Base-by-base conservation (phyloP, 2,113 vertebrate species). In the Heterotilapia buettikoferi region DNA sequence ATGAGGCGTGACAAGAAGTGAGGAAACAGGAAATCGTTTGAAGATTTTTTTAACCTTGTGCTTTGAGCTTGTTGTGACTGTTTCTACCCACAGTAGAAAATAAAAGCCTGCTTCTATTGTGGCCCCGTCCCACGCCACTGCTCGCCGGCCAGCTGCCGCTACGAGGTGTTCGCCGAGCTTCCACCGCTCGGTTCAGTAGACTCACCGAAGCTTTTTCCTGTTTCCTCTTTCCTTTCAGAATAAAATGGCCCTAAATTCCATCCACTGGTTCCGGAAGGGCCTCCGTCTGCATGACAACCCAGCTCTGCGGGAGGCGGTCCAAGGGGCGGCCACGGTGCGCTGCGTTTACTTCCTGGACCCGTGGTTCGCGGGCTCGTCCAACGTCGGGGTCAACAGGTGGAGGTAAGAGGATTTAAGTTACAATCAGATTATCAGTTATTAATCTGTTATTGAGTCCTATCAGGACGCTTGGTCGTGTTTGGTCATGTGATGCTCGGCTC, bases 261-360 rank as follows among this genome's bases (percentile, higher is more conserved):
- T 97, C 93, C 96, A 97, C 91, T 97, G 97, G 97, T 97, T 97
- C 92, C 94, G 97, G n/a, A 97, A 97, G 84, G 97, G 97, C 12
- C 96, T 97, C 26, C 96, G 96, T 91, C 96, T 97, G 43, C 96
- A 97, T 53, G 96, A 97, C 92, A 97, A 97, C 90, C 96, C 96
- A 5, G 95, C 96, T 1, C 91, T 97, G 11, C 93, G 24, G 80
- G 96, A 96, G 89, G 97, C 96, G 4, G 63, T 97, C 52, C 90
- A 52, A 59, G 97, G 96, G 50, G 97, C 96, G 0, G 94, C 87
- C 83, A 97, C 96, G 0, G 93, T 97, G 47, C 96, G 96, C 84
- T 97, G 96, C 16, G 96, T 97, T 57, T 97, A 97, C 94, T 97
- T 97, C 88, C 91, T 97, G 91, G 97, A 97, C 86, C 97, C 97